These are phyloP conservation scores for Oegoconia quadripuncta DNA, from an alignment of 2,888 invertebrate genomes.

Conservation along the genomic window DNA sequence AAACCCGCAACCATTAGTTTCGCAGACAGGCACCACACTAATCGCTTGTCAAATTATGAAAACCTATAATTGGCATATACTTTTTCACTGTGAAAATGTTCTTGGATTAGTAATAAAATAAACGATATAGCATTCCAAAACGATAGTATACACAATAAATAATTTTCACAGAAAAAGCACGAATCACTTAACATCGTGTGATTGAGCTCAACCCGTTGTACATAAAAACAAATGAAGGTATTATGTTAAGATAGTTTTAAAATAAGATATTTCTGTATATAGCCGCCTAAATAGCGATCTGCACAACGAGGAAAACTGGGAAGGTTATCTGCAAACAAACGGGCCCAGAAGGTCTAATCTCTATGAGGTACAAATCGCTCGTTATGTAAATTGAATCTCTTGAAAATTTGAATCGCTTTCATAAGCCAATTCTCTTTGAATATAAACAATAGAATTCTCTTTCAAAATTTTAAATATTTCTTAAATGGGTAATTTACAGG, in stretches of 20 bases:
- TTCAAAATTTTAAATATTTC: slow-evolving; percentile 50
- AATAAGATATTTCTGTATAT: slow-evolving; percentile 15
- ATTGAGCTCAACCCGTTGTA: too few relatives aligned
- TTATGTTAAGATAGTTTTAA: slow-evolving; percentile 32
- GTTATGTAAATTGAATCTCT: slow-evolving; percentile 76
- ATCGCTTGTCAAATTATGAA: too few relatives aligned
- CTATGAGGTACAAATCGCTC: slow-evolving; percentile 72
- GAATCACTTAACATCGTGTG: too few relatives aligned
- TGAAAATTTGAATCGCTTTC: slow-evolving; percentile 73
- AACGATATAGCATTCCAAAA: too few relatives aligned
- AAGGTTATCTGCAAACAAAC: slow-evolving; percentile 49
- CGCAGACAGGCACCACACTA: too few relatives aligned
- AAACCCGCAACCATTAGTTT: too few relatives aligned
- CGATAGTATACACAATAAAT: too few relatives aligned
- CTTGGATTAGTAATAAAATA: too few relatives aligned
- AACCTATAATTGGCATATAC: too few relatives aligned
- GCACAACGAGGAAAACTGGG: slow-evolving; percentile 38
- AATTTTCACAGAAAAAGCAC: too few relatives aligned
- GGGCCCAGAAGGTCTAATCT: slow-evolving; percentile 56
- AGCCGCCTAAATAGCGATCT: slow-evolving; percentile 37
- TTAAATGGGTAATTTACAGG: slow-evolving; percentile 42
- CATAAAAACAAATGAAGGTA: slow-evolving; percentile 32
- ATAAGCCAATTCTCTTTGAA: slow-evolving; percentile 69
- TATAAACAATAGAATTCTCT: slow-evolving; percentile 67
- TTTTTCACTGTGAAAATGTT: too few relatives aligned